Evolutionary conservation across 2,888 invertebrate genomes (phyloP), one percentile per base, ranked within the genome.

Genomic region (Lucinisca nassula): DNA sequence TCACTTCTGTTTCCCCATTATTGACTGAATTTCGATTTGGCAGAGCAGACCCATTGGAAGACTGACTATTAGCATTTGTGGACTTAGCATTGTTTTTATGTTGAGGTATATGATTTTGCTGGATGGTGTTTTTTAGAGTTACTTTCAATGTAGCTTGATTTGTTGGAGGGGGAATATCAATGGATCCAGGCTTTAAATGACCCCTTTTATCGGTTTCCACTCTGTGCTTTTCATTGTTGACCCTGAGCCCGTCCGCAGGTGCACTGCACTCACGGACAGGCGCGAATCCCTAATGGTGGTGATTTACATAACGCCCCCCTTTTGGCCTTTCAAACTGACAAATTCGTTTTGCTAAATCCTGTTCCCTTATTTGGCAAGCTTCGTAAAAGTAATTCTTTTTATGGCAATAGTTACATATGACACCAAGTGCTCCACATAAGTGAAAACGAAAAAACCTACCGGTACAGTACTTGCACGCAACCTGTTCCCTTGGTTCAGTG

Each of bases 231-330:
- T 45, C 17, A 17, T 45, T 8, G 45, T 55, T 55, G 55, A 8
- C 55, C 17, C 8, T 75, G 61, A 75, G 79, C 79, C 79, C 58
- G 75, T 84, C 55, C 75, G 37, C 70, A 75, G 37, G 35, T 70
- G 45, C 17, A 8, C 3, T 67, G 32, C 61, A 35, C 73, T 32
- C 24, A 73, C 38, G 61, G 35, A 79, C 79, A 74, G 84, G 67
- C 84, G 55, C 79, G 74, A 45, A 40, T 75, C 74, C 79, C 79
- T 79, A 79, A 35, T 67, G 70, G 21, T 55, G 45, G 17, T 45
- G 10, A 8, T n/a, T 55, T 55, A 14, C 12, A n/a, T 8, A 21
- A 17, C 21, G n/a, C n/a, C 55, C 8, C 21, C 55, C n/a, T n/a
- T n/a, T n/a, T n/a, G n/a, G n/a, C n/a, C n/a, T n/a, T n/a, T n/a